A percentile compares a stretch with the other conserved stretches of the same genome.
These are phyloP conservation scores for Acronicta leporina DNA, from an alignment of 2,888 invertebrate species.

Conservation along the genomic window DNA sequence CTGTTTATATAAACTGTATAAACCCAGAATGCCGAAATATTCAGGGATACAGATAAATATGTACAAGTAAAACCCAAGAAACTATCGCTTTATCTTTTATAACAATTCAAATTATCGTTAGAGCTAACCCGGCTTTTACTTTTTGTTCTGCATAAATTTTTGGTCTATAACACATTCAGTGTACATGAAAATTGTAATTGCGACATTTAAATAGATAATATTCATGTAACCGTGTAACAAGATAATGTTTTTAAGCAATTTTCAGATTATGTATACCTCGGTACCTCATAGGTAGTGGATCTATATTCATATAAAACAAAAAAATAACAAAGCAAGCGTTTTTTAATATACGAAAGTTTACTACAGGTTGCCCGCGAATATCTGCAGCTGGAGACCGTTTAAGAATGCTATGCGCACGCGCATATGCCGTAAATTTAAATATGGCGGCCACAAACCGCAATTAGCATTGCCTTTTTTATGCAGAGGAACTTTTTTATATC, in stretches of 20 bases:
- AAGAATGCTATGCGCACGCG: conserved; percentile 75
- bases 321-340: conserved; percentile 43
- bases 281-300: no score
- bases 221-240: no score
- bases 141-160: no score
- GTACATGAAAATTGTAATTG: no score
- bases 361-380: conserved; percentile 64
- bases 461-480: conserved; percentile 74
- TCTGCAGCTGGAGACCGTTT: conserved; percentile 73
- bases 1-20: conserved; percentile 71
- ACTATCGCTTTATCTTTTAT: not conserved
- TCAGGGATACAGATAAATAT: no score
- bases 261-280: no score
- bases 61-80: not conserved
- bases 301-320: no score
- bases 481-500: conserved; percentile 66
- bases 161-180: no score
- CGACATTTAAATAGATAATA: no score
- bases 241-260: no score
- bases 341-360: conserved; percentile 65
- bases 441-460: conserved; percentile 82
- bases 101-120: no score
- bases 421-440: conserved; percentile 79
- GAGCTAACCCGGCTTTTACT: no score
- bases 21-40: conserved; percentile 48